phyloP scores from a whole-genome alignment of 2,113 vertebrate species.

The Lasiurus cinereus region DNA sequence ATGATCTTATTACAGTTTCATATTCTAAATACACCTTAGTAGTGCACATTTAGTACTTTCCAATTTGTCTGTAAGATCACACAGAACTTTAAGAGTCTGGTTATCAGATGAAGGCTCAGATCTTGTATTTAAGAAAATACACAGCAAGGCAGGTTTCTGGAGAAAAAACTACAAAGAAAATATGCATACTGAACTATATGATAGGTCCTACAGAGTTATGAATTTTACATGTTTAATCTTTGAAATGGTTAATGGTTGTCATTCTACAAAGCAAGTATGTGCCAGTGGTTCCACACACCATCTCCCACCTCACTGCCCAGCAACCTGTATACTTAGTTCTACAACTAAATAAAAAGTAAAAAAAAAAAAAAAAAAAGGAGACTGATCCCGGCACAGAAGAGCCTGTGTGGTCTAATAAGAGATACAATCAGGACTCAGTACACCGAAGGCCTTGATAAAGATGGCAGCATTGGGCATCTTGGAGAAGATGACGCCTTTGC shows the following conservation, averaged over 20 bases:
- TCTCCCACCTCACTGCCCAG: not conserved
- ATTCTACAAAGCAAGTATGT: not conserved
- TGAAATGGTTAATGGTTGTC: not conserved
- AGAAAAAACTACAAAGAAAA: not conserved
- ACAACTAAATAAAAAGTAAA: not conserved
- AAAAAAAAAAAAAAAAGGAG: not conserved
- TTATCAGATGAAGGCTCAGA: not conserved
- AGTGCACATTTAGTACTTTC: not conserved
- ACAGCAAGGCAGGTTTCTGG: not conserved
- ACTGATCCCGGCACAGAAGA: not conserved
- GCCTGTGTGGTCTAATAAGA: not conserved
- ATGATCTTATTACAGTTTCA: not conserved
- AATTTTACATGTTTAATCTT: not conserved
- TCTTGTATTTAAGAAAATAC: not conserved
- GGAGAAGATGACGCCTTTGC: not conserved
- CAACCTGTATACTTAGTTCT: not conserved
- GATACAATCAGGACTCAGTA: not conserved
- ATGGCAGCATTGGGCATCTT: not conserved
- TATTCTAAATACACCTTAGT: not conserved
- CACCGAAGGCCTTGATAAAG: not conserved
- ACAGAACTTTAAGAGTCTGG: not conserved
- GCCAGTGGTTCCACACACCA: not conserved
- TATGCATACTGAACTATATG: not conserved
- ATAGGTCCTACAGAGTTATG: not conserved
- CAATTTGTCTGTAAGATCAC: slow-evolving; percentile 14